A percentile compares a stretch with the other conserved stretches of the same genome.
Conservation (phyloP, 2,888 invertebrate species). For the Thereva nobilitata region DNA sequence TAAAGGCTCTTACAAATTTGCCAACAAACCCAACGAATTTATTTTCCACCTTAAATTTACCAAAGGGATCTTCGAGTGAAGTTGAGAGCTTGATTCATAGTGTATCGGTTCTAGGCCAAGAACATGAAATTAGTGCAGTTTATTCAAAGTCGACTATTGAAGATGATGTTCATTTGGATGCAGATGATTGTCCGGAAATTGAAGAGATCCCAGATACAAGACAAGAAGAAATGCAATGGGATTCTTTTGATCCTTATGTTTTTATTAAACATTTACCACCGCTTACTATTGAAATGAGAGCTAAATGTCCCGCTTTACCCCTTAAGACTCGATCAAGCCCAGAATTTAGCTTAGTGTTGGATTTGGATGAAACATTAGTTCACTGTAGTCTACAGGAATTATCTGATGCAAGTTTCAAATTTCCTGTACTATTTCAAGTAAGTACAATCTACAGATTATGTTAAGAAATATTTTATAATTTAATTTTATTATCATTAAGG, state of each 20-base stretch:
- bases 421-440: constrained; percentile 86
- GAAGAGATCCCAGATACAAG: constrained; percentile 46
- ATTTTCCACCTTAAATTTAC: constrained; percentile 59
- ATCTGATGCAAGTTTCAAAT: constrained; percentile 89
- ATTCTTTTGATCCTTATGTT: constrained; percentile 85
- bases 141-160: constrained; percentile 17
- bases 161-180: constrained; percentile 41
- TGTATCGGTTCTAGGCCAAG: constrained; percentile 35
- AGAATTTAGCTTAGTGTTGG: constrained; percentile 81
- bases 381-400: constrained; percentile 92
- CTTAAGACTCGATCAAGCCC: constrained; percentile 90
- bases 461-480: neutral
- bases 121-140: constrained; percentile 1
- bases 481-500: constrained; percentile 59
- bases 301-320: constrained; percentile 74
- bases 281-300: constrained; percentile 74
- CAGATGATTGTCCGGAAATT: constrained; percentile 47
- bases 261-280: constrained; percentile 92
- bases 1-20: constrained; percentile 61
- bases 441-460: neutral
- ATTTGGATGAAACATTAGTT: constrained; percentile 89
- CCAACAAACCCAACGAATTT: constrained; percentile 60
- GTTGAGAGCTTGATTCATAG: constrained; percentile 44
- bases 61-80: constrained; percentile 40
- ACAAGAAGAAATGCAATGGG: constrained; percentile 62